Conservation (phyloP, 2,113 vertebrate species). For the Petrocephalus zakoni region DNA sequence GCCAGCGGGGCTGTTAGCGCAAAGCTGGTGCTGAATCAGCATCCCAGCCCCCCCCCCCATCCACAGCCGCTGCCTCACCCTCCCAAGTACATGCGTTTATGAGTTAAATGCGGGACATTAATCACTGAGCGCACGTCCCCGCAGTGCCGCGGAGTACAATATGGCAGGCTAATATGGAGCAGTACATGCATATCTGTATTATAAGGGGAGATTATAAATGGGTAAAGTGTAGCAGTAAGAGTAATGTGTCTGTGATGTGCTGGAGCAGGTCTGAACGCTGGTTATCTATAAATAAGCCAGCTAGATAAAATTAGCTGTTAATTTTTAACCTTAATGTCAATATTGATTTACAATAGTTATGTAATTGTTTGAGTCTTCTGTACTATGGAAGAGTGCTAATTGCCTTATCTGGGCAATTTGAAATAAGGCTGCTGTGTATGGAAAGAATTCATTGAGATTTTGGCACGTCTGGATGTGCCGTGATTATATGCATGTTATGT, state of each 20-base stretch:
- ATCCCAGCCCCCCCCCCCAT: background rate
- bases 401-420: background rate
- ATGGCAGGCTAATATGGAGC: background rate
- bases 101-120: background rate
- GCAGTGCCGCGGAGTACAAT: background rate
- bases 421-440: background rate
- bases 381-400: background rate
- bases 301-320: slow-evolving; percentile 1
- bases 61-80: background rate
- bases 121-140: background rate
- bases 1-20: background rate
- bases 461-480: background rate
- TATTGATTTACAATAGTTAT: slow-evolving; percentile 1
- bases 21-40: background rate
- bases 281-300: background rate
- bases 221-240: background rate
- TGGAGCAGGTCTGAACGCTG: background rate
- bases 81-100: background rate
- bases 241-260: background rate
- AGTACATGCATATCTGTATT: background rate
- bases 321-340: background rate
- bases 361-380: background rate
- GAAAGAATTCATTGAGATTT: background rate
- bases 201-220: background rate
- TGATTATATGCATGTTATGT: background rate